These are phyloP conservation scores for Diogma glabrata DNA, from an alignment of 2,888 invertebrate species.

Conservation along the genomic window DNA sequence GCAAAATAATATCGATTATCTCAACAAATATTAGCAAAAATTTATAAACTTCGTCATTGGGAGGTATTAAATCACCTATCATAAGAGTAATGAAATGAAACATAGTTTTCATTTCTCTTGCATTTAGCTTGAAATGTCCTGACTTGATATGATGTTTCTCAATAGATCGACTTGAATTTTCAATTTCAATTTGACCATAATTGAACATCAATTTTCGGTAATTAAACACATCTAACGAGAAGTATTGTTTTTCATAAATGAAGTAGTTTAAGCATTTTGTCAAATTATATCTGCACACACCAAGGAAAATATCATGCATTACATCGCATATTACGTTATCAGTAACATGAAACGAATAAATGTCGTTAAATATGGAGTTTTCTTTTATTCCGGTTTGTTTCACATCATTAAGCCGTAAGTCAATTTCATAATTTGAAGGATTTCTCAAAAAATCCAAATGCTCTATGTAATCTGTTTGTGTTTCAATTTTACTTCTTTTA, in stretches of 20 bases:
- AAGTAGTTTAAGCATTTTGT: background rate
- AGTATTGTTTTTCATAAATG: background rate
- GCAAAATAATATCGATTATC: background rate
- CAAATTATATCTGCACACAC: too few species aligned
- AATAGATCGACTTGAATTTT: background rate
- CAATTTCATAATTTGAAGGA: too few species aligned
- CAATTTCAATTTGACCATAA: conserved; percentile 6
- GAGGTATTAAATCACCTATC: background rate
- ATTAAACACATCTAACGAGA: background rate
- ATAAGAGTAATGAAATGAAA: background rate
- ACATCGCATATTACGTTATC: too few species aligned
- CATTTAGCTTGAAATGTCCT: background rate
- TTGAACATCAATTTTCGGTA: background rate
- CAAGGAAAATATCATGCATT: too few species aligned
- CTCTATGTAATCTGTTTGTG: too few species aligned
- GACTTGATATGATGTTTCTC: background rate
- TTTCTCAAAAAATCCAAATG: too few species aligned
- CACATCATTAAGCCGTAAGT: too few species aligned
- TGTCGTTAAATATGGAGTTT: too few species aligned
- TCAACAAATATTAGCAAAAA: conserved; percentile 1
- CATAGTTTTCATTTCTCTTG: conserved; percentile 1
- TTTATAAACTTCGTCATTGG: background rate
- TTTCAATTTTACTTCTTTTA: too few species aligned
- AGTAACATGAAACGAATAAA: too few species aligned
- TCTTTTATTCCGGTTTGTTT: too few species aligned